Base-by-base conservation (phyloP, 2,113 vertebrate species). In the Tympanuchus pallidicinctus region DNA sequence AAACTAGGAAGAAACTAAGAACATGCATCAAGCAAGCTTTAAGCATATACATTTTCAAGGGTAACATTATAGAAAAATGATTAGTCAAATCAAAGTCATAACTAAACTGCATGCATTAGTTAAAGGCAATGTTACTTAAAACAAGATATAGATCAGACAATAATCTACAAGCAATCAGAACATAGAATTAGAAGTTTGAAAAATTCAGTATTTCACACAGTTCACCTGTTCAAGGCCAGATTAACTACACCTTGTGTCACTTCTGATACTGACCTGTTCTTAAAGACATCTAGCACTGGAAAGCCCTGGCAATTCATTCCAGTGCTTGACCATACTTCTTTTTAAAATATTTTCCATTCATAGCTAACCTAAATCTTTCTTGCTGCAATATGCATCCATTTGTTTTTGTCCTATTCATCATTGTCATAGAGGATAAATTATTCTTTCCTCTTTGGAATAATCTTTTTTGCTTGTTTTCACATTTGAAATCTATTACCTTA, bases 321-420 rank as follows among this genome's bases (percentile, higher is more conserved):
- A 59, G 34, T 64, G 32, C 50, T 82, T 83, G 64, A 59, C 50
- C 77, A 36, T 74, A 17, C 38, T 82, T 82, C 74, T 65, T 70
- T 7, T 17, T 74, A 42, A 61, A 85, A 79, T 92, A 87, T 92
- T 89, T 94, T 73, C 78, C 18, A 36, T 76, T 93, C 57, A n/a
- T 79, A 89, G 72, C 83, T 84, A 83, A 78, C 24, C 52, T 86
- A 75, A 78, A 92, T 95, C 86, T 92, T 94, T 95, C 94, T 85
- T 89, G 40, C 59, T 94, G 91, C 82, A 76, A 54, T 91, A 82
- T 52, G 12, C 10, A 73, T 24, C 32, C 34, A 20, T 73, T 85
- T 79, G 17, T 59, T 92, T 95, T 92, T 65, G 8, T 80, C 24
- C 71, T 95, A 79, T 91, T 92, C 54, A 88, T 94, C 85, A 88